Evolutionary conservation across 2,888 invertebrate species (phyloP).

Genomic region (Tyria jacobaeae): DNA sequence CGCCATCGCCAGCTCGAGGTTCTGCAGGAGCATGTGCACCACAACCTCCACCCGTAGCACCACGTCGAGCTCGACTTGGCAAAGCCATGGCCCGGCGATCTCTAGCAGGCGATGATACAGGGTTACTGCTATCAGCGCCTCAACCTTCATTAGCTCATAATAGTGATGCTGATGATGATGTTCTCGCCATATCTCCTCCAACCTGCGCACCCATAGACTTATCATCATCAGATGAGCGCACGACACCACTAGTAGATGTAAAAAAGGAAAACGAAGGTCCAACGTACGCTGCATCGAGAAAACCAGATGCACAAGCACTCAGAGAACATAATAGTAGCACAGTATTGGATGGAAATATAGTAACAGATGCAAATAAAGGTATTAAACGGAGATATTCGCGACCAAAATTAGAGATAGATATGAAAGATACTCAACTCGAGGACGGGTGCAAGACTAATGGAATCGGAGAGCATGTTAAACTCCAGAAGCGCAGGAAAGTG

Average conservation of each 20-base stretch:
- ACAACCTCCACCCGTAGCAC: slow-evolving; percentile 83
- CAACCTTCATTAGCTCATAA: slow-evolving; percentile 67
- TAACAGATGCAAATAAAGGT: slow-evolving; percentile 68
- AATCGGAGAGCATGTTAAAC: slow-evolving; percentile 84
- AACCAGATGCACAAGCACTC: slow-evolving; percentile 78
- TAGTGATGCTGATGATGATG: slow-evolving; percentile 84
- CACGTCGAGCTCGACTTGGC: slow-evolving; percentile 79
- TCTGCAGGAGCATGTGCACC: slow-evolving; percentile 89
- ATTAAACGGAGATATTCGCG: slow-evolving; percentile 79
- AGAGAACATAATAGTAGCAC: slow-evolving; percentile 72
- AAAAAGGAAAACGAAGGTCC: slow-evolving; percentile 83
- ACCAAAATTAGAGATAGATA: slow-evolving; percentile 81
- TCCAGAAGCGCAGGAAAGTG: slow-evolving; percentile 85
- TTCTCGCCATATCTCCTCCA: slow-evolving; percentile 81
- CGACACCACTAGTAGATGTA: slow-evolving; percentile 78
- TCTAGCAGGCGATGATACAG: slow-evolving; percentile 84
- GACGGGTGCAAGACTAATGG: slow-evolving; percentile 81
- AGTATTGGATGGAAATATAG: slow-evolving; percentile 59
- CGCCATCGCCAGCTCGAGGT: slow-evolving; percentile 90
- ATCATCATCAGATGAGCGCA: slow-evolving; percentile 81
- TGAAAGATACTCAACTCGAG: slow-evolving; percentile 80
- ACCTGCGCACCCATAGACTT: slow-evolving; percentile 79
- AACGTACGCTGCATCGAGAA: slow-evolving; percentile 69
- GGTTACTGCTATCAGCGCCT: slow-evolving; percentile 74
- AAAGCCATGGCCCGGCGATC: slow-evolving; percentile 90